phyloP scores from a whole-genome alignment of 2,888 invertebrate genomes.

The Apamea crenata region DNA sequence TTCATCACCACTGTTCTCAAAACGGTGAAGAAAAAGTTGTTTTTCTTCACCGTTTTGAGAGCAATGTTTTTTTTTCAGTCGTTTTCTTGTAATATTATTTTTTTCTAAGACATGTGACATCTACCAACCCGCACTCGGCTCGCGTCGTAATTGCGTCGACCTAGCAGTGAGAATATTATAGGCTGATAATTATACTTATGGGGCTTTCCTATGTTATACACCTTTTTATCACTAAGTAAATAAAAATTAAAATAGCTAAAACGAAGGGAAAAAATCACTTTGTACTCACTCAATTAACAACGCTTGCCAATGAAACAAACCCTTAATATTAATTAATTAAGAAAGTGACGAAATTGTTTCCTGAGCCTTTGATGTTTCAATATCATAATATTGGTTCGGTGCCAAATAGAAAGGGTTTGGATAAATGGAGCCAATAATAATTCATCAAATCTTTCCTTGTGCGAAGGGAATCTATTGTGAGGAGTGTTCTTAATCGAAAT shows the following conservation, averaged over 20 bases:
- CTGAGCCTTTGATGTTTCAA: constrained; percentile 56
- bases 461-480: constrained; percentile 37
- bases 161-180: too few species aligned
- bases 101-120: too few species aligned
- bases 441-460: constrained; percentile 46
- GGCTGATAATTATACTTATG: too few species aligned
- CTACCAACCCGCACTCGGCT: too few species aligned
- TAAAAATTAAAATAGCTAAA: background rate
- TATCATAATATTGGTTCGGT: constrained; percentile 51
- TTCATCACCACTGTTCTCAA: too few species aligned
- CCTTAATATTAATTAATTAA: constrained; percentile 37
- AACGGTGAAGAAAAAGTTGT: too few species aligned
- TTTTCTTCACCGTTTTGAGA: too few species aligned
- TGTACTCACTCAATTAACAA: background rate
- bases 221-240: background rate
- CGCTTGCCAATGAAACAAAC: constrained; percentile 6
- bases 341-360: constrained; percentile 55
- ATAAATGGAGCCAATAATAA: constrained; percentile 52
- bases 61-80: too few species aligned
- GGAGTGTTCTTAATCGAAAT: constrained; percentile 33
- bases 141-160: too few species aligned
- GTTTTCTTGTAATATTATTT: too few species aligned
- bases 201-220: background rate
- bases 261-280: background rate
- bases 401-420: constrained; percentile 50